Conservation (phyloP, 1,140 invertebrate species). For the Saccostrea echinata region DNA sequence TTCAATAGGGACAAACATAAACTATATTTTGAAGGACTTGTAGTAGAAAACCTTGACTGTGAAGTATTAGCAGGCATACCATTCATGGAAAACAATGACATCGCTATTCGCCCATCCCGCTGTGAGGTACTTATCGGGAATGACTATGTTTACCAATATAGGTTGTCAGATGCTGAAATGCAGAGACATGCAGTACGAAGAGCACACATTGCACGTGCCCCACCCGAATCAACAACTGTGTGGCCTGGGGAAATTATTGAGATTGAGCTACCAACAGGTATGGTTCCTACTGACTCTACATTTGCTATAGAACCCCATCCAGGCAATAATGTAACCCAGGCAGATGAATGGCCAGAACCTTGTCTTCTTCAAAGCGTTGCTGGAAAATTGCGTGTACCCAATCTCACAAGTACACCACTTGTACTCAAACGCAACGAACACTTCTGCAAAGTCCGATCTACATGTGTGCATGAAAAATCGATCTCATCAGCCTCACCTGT, state of each 20-base stretch:
- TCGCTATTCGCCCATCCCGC: slow-evolving; percentile 45
- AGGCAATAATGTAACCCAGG: background rate
- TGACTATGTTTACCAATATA: background rate
- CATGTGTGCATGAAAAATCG: background rate
- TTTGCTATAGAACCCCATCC: slow-evolving; percentile 40
- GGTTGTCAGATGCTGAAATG: background rate
- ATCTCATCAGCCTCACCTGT: background rate
- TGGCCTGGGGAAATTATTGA: slow-evolving; percentile 60
- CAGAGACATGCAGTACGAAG: background rate
- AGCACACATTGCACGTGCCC: slow-evolving; percentile 35
- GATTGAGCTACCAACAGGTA: slow-evolving; percentile 43
- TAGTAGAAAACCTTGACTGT: slow-evolving; percentile 45
- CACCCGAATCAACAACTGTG: slow-evolving; percentile 29
- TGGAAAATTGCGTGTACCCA: slow-evolving; percentile 55
- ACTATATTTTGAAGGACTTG: slow-evolving; percentile 41
- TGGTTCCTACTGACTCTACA: slow-evolving; percentile 1
- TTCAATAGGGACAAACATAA: slow-evolving; percentile 35
- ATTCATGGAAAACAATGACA: slow-evolving; percentile 52
- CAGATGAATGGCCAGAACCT: slow-evolving; percentile 40
- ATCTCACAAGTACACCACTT: slow-evolving; percentile 51
- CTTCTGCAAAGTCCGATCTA: slow-evolving; percentile 47
- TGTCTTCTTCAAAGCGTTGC: slow-evolving; percentile 38
- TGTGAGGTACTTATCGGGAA: slow-evolving; percentile 12
- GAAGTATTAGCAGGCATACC: slow-evolving; percentile 52
- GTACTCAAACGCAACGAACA: slow-evolving; percentile 58